These are phyloP conservation scores for Morinoia aosen DNA, from an alignment of 2,888 invertebrate genomes.

Conservation along the genomic window DNA sequence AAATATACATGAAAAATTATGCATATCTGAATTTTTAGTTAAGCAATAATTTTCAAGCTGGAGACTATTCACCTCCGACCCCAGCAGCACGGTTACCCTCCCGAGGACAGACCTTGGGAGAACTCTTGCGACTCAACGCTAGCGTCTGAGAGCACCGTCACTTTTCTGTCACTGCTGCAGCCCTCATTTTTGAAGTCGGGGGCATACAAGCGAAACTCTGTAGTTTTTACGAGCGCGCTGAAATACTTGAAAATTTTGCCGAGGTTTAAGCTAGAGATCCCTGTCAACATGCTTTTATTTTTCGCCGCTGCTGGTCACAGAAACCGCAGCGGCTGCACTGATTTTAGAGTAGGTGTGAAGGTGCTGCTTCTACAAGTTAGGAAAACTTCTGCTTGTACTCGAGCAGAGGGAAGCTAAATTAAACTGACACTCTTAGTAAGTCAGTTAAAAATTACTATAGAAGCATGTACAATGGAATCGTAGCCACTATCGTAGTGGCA, in stretches of 20 bases:
- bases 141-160: background rate
- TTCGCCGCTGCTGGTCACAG: background rate
- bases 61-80: background rate
- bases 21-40: background rate
- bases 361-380: background rate
- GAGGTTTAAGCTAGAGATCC: background rate
- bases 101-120: background rate
- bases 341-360: background rate
- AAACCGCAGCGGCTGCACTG: background rate
- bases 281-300: background rate
- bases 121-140: background rate
- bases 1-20: background rate
- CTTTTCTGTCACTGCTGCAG: background rate
- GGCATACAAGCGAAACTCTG: background rate
- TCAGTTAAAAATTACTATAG: too few relatives aligned
- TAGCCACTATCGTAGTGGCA: too few relatives aligned
- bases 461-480: too few relatives aligned
- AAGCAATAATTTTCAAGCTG: background rate
- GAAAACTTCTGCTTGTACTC: background rate
- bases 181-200: background rate
- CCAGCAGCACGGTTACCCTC: background rate
- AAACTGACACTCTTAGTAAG: too few relatives aligned
- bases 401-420: background rate
- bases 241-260: background rate
- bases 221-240: background rate